Conservation (phyloP, 1,140 invertebrate species). For the Scaptomyza hsui region DNA sequence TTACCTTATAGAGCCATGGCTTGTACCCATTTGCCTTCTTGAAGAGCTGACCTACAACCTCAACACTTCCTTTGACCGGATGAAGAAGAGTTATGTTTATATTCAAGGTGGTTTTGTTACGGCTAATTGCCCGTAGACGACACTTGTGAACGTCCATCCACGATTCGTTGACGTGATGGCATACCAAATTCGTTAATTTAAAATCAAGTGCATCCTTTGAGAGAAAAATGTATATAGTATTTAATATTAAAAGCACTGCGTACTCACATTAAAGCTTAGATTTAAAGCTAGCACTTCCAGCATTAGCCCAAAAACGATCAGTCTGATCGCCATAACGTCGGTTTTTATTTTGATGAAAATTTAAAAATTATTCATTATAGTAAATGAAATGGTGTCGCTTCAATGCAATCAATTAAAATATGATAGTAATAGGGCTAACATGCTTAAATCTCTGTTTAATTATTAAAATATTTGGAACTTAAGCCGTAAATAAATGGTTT, state of each 20-base stretch:
- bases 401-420: no score
- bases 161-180: neutral
- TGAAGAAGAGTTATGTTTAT: neutral
- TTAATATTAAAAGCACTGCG: no score
- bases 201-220: neutral
- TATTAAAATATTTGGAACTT: no score
- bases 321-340: neutral
- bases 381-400: neutral
- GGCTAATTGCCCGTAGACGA: constrained; percentile 6
- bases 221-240: no score
- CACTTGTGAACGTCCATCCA: neutral
- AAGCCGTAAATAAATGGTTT: no score
- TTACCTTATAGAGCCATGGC: constrained; percentile 9
- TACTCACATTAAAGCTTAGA: neutral
- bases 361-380: neutral
- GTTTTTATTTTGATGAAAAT: neutral
- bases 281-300: neutral
- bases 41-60: neutral
- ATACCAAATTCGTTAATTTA: constrained; percentile 8
- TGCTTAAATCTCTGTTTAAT: no score
- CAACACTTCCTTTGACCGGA: neutral
- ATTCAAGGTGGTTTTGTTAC: constrained; percentile 3
- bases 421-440: no score
- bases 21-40: constrained; percentile 21
- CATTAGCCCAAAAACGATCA: neutral